phyloP scores from a whole-genome alignment of 2,113 vertebrate genomes.

The Megaleporinus macrocephalus region DNA sequence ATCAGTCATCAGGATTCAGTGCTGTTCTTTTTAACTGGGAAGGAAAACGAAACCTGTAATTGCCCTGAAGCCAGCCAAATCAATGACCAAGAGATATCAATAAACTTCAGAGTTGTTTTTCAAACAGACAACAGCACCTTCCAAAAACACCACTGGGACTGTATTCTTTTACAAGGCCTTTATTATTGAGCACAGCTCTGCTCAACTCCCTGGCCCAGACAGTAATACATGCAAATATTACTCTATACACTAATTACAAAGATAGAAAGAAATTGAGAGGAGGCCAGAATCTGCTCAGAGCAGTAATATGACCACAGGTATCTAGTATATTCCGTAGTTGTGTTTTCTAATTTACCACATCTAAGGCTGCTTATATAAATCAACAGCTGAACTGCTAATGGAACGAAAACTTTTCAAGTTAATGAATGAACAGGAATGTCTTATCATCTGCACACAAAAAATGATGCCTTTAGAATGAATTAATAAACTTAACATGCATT shows the following conservation, averaged over 20 bases:
- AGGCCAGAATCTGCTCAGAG: not conserved
- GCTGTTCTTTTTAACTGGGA: constrained; percentile 16
- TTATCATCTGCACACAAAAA: not conserved
- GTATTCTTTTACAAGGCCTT: constrained; percentile 22
- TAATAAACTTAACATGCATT: too few species aligned
- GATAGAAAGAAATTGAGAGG: not conserved
- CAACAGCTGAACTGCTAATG: not conserved
- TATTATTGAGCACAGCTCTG: constrained; percentile 26
- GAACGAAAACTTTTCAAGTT: not conserved
- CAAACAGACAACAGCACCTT: constrained; percentile 35
- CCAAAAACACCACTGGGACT: constrained; percentile 52
- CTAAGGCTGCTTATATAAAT: not conserved
- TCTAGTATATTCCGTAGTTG: not conserved
- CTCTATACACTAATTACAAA: constrained; percentile 9
- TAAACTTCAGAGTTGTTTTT: constrained; percentile 49
- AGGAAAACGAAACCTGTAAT: constrained; percentile 39
- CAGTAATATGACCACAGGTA: not conserved
- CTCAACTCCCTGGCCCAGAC: constrained; percentile 41
- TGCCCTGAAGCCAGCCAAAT: constrained; percentile 34
- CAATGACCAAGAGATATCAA: constrained; percentile 54
- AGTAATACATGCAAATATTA: constrained; percentile 21
- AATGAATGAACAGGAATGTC: not conserved
- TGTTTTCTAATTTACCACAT: not conserved
- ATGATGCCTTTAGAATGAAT: not conserved
- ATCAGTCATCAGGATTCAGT: constrained; percentile 31